Evolutionary conservation across 2,113 vertebrate species (phyloP).

Genomic region (Onychorhynchus coronatus): DNA sequence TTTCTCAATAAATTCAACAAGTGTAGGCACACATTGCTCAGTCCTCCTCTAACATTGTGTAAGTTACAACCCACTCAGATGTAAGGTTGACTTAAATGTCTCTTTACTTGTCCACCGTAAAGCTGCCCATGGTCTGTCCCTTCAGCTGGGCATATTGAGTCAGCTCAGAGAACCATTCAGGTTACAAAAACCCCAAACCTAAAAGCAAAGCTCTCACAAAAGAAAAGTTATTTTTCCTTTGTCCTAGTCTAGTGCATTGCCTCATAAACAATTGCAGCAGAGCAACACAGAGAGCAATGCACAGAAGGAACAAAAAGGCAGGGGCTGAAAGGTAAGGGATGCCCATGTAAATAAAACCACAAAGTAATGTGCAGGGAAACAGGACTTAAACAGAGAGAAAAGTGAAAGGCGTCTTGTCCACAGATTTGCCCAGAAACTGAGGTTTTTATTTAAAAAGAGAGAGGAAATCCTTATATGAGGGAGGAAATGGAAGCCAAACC

Average conservation of each 20-base stretch:
- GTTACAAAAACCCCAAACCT: background rate
- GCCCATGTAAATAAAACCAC: background rate
- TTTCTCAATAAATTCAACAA: background rate
- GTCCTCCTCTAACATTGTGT: background rate
- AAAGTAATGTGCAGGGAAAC: background rate
- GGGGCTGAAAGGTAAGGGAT: background rate
- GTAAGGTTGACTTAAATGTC: background rate
- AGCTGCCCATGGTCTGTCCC: background rate
- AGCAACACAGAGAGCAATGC: background rate
- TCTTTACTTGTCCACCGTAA: background rate
- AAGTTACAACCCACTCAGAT: background rate
- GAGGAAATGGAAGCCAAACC: background rate
- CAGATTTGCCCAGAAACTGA: background rate
- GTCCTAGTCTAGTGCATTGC: background rate
- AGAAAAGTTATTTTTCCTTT: background rate
- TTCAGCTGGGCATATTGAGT: background rate
- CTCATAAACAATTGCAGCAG: background rate
- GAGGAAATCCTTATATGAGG: background rate
- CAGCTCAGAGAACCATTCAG: background rate
- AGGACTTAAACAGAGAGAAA: background rate
- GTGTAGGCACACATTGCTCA: background rate
- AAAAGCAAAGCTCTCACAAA: background rate
- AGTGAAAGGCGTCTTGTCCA: background rate
- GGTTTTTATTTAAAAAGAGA: background rate
- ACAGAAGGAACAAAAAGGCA: background rate